phyloP scores from a whole-genome alignment of 2,797 vertebrate species.

The Malurus splendens region DNA sequence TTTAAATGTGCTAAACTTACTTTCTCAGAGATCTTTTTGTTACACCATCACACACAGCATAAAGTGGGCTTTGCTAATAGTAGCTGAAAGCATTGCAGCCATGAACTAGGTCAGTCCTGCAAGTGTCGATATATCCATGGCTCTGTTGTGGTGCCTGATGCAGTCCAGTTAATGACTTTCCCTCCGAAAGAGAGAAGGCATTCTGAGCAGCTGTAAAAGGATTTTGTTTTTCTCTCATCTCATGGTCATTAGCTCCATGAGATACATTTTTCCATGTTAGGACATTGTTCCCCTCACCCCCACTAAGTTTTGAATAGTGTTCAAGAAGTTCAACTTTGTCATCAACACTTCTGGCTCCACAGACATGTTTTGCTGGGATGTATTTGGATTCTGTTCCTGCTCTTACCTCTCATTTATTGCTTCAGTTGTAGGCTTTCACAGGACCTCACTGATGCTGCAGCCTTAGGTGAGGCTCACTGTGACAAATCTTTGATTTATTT shows the following conservation, averaged over 20 bases:
- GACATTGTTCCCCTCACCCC: not conserved
- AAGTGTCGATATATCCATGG: not conserved
- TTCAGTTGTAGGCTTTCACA: not conserved
- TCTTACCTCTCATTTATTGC: not conserved
- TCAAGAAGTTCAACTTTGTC: not conserved
- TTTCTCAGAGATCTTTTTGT: not conserved
- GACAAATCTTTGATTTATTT: not conserved
- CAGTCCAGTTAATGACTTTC: not conserved
- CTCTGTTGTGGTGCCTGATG: not conserved
- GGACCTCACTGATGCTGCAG: not conserved
- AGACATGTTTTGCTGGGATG: not conserved
- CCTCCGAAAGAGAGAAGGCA: not conserved
- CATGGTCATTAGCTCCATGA: not conserved
- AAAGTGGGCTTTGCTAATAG: not conserved
- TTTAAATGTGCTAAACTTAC: not conserved
- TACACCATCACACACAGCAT: not conserved
- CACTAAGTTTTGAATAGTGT: not conserved
- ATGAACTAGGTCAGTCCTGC: not conserved
- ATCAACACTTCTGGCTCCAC: not conserved
- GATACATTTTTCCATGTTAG: not conserved
- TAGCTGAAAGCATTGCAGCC: not conserved
- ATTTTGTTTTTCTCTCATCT: conserved; percentile 14
- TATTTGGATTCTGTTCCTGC: not conserved
- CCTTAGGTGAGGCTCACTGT: not conserved
- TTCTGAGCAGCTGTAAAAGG: not conserved